These are phyloP conservation scores for Proteles cristata DNA, from an alignment of 2,113 vertebrate genomes.

Conservation along the genomic window DNA sequence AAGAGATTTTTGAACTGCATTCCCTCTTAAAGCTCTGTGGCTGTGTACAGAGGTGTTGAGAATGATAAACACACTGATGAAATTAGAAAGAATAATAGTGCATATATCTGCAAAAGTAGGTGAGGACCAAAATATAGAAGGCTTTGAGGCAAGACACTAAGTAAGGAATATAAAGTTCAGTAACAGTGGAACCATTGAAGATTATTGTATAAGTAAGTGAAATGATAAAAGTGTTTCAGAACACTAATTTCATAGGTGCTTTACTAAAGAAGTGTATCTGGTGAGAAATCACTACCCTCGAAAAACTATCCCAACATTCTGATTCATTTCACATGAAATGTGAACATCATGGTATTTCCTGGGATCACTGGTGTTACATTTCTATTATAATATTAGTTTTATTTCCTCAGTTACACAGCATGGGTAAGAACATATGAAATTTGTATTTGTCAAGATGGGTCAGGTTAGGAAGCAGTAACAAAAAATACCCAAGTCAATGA, in stretches of 20 bases:
- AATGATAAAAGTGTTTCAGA: neutral
- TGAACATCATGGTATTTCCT: neutral
- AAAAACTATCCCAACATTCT: neutral
- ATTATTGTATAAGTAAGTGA: neutral
- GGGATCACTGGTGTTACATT: neutral
- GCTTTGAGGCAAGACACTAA: neutral
- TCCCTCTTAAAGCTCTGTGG: neutral
- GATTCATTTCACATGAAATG: neutral
- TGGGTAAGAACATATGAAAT: neutral
- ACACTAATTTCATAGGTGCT: neutral
- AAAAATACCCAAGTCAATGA: neutral
- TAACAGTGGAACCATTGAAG: neutral
- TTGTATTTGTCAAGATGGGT: neutral
- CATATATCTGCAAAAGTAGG: neutral
- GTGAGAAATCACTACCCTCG: neutral
- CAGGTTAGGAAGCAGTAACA: neutral
- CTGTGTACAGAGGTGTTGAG: neutral
- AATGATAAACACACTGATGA: neutral
- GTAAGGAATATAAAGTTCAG: neutral
- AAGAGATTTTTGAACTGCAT: neutral
- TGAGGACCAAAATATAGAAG: neutral
- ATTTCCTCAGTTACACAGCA: neutral
- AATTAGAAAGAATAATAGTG: neutral
- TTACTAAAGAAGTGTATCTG: constrained; percentile 1
- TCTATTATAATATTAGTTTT: neutral